A percentile compares a stretch with the other conserved stretches of the same genome.
Evolutionary conservation across 2,888 invertebrate genomes (phyloP).

Genomic region (Stenoptilia bipunctidactyla): DNA sequence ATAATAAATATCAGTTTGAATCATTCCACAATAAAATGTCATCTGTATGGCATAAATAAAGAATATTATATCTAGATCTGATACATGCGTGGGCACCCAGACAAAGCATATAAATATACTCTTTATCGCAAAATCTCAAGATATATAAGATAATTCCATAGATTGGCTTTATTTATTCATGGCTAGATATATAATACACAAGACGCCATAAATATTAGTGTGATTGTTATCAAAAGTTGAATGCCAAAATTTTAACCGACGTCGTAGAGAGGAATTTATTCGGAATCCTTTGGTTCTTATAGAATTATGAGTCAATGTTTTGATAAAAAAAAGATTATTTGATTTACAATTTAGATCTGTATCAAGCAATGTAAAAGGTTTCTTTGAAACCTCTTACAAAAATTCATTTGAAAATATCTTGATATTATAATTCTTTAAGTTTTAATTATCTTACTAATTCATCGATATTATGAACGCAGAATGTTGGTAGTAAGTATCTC

Average conservation of each 20-base stretch:
- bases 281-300: neutral
- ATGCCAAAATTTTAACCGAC: conserved; percentile 30
- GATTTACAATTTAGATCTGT: too few species aligned
- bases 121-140: conserved; percentile 30
- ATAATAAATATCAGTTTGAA: too few species aligned
- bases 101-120: conserved; percentile 32
- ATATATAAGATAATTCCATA: conserved; percentile 36
- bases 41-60: neutral
- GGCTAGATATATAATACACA: conserved; percentile 37
- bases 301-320: neutral
- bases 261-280: conserved; percentile 4
- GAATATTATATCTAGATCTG: neutral
- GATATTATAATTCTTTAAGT: too few species aligned
- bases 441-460: too few species aligned
- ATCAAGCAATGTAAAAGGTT: too few species aligned
- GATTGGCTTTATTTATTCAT: conserved; percentile 39
- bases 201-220: conserved; percentile 34
- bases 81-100: conserved; percentile 27
- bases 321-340: too few species aligned
- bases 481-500: too few species aligned
- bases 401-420: too few species aligned
- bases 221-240: conserved; percentile 28
- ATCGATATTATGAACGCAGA: too few species aligned
- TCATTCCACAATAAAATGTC: too few species aligned
- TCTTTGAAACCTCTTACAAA: too few species aligned